Evolutionary conservation across 2,888 invertebrate species (phyloP).

Genomic region (Chesias legatella): DNA sequence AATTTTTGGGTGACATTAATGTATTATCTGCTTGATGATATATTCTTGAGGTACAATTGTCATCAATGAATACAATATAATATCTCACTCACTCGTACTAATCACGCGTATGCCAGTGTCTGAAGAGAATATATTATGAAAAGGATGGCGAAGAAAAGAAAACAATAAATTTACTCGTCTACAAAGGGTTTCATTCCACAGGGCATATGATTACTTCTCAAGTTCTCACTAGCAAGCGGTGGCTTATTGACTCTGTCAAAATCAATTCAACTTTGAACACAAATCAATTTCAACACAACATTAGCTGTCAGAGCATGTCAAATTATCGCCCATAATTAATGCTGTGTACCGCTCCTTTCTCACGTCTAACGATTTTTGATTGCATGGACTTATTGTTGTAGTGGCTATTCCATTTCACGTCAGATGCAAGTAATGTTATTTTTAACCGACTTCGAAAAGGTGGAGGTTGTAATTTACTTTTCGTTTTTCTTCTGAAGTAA

Average conservation of each 20-base stretch:
- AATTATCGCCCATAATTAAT: constrained; percentile 72
- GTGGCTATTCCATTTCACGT: constrained; percentile 28
- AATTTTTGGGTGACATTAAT: too few relatives aligned
- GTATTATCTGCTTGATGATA: too few relatives aligned
- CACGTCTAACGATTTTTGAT: constrained; percentile 54
- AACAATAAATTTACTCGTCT: not conserved
- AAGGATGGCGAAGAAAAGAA: too few relatives aligned
- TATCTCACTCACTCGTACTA: too few relatives aligned
- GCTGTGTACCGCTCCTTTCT: constrained; percentile 55
- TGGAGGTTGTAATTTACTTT: too few relatives aligned
- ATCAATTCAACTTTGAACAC: constrained; percentile 77
- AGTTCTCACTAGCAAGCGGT: constrained; percentile 53
- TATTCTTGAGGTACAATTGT: too few relatives aligned
- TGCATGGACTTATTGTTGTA: constrained; percentile 44
- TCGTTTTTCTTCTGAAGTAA: too few relatives aligned
- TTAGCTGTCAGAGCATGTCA: constrained; percentile 76
- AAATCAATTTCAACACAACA: constrained; percentile 76
- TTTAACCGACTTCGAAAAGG: too few relatives aligned
- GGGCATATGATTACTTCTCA: constrained; percentile 27
- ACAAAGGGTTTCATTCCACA: constrained; percentile 23
- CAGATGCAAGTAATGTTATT: too few relatives aligned
- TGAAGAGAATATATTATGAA: too few relatives aligned
- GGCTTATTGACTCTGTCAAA: constrained; percentile 79
- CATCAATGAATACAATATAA: too few relatives aligned
- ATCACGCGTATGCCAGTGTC: too few relatives aligned